Evolutionary conservation across 2,113 vertebrate species (phyloP).

Genomic region (Cyprinus carpio): DNA sequence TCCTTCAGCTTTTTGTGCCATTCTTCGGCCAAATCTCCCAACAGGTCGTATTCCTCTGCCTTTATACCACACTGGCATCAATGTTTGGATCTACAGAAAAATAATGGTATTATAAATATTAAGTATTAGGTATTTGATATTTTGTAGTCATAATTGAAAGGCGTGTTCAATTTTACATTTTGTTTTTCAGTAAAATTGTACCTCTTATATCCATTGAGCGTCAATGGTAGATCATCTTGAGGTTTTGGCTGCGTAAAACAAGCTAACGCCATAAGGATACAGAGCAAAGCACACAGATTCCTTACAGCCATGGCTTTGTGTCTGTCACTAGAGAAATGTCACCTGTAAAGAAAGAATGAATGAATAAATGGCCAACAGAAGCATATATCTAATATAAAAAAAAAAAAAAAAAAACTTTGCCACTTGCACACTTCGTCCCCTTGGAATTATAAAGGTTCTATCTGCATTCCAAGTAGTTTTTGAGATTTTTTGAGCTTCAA

Average conservation of each 20-base stretch:
- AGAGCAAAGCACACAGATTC: conserved; percentile 51
- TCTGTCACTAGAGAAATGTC: neutral
- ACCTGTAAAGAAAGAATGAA: neutral
- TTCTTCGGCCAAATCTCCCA: conserved; percentile 78
- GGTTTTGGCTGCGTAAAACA: conserved; percentile 57
- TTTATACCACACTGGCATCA: conserved; percentile 81
- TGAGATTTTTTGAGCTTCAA: too few relatives aligned
- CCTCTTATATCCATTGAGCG: conserved; percentile 73
- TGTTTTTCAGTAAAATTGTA: conserved; percentile 52
- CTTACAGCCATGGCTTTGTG: conserved; percentile 40
- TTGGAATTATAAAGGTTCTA: too few relatives aligned
- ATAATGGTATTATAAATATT: neutral
- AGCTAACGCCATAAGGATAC: conserved; percentile 74
- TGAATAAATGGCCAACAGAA: neutral
- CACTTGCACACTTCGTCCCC: too few relatives aligned
- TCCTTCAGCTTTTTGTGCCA: neutral
- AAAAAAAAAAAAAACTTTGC: too few relatives aligned
- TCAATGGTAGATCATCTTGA: conserved; percentile 41
- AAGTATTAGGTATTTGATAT: neutral
- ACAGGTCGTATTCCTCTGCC: conserved; percentile 81
- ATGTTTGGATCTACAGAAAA: conserved; percentile 75
- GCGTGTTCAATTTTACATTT: neutral
- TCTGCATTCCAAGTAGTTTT: too few relatives aligned
- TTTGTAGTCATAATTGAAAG: neutral
- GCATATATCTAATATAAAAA: neutral